Conservation (phyloP, 2,113 vertebrate genomes). For the Oxyruncus cristatus region DNA sequence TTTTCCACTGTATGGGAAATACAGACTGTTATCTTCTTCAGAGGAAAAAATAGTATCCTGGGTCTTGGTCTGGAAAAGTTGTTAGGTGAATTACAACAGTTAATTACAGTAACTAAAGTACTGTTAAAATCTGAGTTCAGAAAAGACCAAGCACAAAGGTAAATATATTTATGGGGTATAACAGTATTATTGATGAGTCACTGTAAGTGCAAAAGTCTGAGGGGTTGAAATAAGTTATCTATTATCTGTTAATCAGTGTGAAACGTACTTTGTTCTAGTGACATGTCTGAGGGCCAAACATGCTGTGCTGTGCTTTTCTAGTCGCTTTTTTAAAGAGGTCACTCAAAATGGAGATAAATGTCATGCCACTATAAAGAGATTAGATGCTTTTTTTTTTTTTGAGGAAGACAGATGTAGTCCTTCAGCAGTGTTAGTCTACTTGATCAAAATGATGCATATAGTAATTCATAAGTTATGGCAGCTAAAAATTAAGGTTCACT, state of each 20-base stretch:
- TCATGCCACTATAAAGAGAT: not conserved
- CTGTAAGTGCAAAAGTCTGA: not conserved
- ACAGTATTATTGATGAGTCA: not conserved
- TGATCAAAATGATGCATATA: not conserved
- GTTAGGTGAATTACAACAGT: not conserved
- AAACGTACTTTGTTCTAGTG: not conserved
- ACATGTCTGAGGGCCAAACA: not conserved
- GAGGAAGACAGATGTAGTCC: not conserved
- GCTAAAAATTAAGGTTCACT: not conserved
- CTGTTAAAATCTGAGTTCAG: not conserved
- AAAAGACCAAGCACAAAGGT: not conserved
- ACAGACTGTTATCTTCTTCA: slow-evolving; percentile 92
- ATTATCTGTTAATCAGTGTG: not conserved
- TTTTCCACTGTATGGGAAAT: slow-evolving; percentile 92
- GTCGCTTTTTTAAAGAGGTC: not conserved
- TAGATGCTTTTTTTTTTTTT: not conserved
- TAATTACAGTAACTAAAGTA: not conserved
- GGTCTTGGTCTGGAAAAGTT: slow-evolving; percentile 48
- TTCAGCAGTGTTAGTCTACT: not conserved
- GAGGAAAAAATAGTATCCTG: slow-evolving; percentile 81
- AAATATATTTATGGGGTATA: not conserved
- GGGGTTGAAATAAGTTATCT: not conserved
- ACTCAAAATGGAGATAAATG: not conserved
- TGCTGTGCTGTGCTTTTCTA: not conserved
- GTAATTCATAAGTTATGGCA: not conserved